A percentile compares a stretch with the other conserved stretches of the same genome.
phyloP scores from a whole-genome alignment of 2,113 vertebrate genomes.

The Nothobranchius kuhntae region DNA sequence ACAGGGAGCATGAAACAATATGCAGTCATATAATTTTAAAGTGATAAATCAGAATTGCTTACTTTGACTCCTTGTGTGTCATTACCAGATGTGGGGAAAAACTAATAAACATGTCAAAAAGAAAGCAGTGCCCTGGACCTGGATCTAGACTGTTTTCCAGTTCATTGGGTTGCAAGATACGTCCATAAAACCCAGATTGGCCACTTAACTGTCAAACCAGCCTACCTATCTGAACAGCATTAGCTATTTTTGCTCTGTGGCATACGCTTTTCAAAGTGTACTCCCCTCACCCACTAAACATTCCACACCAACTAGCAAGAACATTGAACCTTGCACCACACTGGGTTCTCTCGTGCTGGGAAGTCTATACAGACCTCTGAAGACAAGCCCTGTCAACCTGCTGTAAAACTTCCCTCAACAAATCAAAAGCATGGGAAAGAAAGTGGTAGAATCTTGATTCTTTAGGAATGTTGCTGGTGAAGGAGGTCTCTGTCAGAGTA shows the following conservation, averaged over 20 bases:
- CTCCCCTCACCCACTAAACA: constrained; percentile 52
- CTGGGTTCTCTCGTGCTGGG: constrained; percentile 58
- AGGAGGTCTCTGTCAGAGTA: neutral
- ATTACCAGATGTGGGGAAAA: too few species aligned
- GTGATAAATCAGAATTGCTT: too few species aligned
- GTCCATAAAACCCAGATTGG: constrained; percentile 8
- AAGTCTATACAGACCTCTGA: constrained; percentile 69
- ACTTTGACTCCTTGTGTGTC: too few species aligned
- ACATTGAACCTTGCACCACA: constrained; percentile 65
- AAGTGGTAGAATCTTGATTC: constrained; percentile 20
- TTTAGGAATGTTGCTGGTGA: neutral
- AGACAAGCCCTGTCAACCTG: constrained; percentile 42
- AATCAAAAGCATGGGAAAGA: constrained; percentile 30
- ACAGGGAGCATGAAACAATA: too few species aligned
- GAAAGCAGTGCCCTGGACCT: constrained; percentile 5
- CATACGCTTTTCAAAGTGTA: constrained; percentile 56
- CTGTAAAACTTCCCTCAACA: constrained; percentile 53
- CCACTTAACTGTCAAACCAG: constrained; percentile 38
- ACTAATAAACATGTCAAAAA: too few species aligned
- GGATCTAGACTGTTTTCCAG: constrained; percentile 41
- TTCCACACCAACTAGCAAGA: constrained; percentile 69
- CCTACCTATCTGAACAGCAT: constrained; percentile 45
- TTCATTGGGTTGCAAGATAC: constrained; percentile 40
- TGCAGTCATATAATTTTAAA: too few species aligned
- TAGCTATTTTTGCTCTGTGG: constrained; percentile 62